Percentiles rank a stretch among this genome's conserved stretches.
phyloP scores from a whole-genome alignment of 2,113 vertebrate genomes.

The Myotis brandtii region DNA sequence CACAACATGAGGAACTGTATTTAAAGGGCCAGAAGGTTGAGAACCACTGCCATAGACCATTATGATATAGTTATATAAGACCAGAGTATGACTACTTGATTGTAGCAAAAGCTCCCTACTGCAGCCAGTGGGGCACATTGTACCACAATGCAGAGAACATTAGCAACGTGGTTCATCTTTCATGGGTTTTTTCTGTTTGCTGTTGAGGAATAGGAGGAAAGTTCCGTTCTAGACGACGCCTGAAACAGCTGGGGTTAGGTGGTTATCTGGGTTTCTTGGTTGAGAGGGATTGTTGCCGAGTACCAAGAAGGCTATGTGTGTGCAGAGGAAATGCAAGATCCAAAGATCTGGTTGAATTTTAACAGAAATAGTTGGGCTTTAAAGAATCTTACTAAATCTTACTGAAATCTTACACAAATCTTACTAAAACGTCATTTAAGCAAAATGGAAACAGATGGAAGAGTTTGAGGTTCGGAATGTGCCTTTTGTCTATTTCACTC shows the following conservation, averaged over 20 bases:
- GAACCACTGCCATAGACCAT: neutral
- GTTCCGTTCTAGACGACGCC: neutral
- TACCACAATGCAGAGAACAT: neutral
- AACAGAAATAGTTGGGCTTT: neutral
- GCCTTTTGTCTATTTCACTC: neutral
- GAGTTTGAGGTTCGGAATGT: neutral
- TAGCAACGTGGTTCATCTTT: neutral
- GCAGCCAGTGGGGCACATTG: neutral
- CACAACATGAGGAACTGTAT: too few species aligned
- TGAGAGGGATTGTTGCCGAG: neutral
- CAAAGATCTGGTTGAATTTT: neutral
- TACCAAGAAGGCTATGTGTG: neutral
- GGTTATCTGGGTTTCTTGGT: neutral
- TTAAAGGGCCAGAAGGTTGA: too few species aligned
- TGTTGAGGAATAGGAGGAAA: neutral
- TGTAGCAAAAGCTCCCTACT: neutral
- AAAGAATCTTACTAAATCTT: neutral
- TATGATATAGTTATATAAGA: neutral
- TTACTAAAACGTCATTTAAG: neutral
- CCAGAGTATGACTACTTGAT: neutral
- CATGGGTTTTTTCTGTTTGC: neutral
- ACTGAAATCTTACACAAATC: neutral
- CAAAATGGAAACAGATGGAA: neutral
- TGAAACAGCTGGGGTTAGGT: neutral
- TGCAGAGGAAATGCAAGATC: neutral